phyloP scores from a whole-genome alignment of 2,888 invertebrate species.

The Ophion costatus region DNA sequence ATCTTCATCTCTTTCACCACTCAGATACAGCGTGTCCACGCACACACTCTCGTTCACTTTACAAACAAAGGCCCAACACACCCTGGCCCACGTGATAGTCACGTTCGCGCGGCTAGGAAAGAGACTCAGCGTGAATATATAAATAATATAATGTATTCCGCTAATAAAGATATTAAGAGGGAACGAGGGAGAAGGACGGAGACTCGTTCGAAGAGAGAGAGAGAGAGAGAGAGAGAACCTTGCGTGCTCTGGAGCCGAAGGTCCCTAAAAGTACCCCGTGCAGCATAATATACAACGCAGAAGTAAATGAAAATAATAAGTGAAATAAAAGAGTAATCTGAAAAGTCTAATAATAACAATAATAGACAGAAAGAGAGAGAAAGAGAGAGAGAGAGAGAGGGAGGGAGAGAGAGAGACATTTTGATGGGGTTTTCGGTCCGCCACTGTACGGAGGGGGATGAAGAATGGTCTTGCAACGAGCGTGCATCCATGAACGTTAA shows the following conservation, averaged over 20 bases:
- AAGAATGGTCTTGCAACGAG: constrained; percentile 56
- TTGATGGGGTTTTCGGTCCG: constrained; percentile 42
- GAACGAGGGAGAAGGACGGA: not conserved
- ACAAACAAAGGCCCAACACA: constrained; percentile 37
- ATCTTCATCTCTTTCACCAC: not conserved
- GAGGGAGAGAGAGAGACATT: constrained; percentile 24
- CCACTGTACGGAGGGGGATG: constrained; percentile 44
- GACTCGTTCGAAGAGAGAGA: not conserved
- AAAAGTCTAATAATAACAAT: too few species aligned
- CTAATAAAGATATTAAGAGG: constrained; percentile 64
- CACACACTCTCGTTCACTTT: constrained; percentile 27
- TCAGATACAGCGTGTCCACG: constrained; percentile 29
- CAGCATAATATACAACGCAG: too few species aligned
- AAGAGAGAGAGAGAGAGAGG: constrained; percentile 12
- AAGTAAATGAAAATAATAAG: too few species aligned
- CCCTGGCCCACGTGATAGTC: constrained; percentile 49
- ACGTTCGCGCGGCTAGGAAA: constrained; percentile 43
- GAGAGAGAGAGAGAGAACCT: constrained; percentile 8
- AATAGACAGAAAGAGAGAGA: not conserved
- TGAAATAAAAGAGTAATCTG: too few species aligned
- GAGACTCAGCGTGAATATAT: constrained; percentile 40
- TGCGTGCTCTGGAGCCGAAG: too few species aligned
- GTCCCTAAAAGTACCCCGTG: too few species aligned
- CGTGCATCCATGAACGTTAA: constrained; percentile 63
- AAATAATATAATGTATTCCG: constrained; percentile 57